Conservation (phyloP, 2,113 vertebrate species). For the Ophthalmolycus amberensis region DNA sequence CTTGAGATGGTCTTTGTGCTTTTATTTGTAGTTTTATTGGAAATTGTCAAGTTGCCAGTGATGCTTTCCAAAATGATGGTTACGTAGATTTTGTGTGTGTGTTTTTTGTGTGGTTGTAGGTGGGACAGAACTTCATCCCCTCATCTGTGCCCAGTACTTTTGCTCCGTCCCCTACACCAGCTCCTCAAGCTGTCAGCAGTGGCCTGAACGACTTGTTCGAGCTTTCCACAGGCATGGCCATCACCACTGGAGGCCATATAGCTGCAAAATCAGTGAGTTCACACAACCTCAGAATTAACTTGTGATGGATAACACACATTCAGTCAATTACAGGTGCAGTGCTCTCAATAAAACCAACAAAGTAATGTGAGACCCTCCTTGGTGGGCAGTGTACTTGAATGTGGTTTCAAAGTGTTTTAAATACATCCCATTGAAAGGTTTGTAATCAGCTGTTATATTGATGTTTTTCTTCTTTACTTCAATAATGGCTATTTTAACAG, state of each 20-base stretch:
- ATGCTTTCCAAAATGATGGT: not conserved
- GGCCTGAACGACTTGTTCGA: slow-evolving; percentile 98
- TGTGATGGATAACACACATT: not conserved
- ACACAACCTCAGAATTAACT: not conserved
- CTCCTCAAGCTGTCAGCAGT: slow-evolving; percentile 90
- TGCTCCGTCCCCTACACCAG: slow-evolving; percentile 96
- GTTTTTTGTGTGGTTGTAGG: slow-evolving; percentile 78
- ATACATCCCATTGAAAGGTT: too few species aligned
- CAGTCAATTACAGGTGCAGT: not conserved
- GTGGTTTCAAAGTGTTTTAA: too few species aligned
- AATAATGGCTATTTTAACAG: too few species aligned
- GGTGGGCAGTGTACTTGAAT: too few species aligned
- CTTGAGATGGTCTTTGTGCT: slow-evolving; percentile 11
- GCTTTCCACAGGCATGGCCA: slow-evolving; percentile 94
- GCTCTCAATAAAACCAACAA: not conserved
- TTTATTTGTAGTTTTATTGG: slow-evolving; percentile 24
- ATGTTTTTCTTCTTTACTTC: too few species aligned
- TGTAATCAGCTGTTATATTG: too few species aligned
- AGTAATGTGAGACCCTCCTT: not conserved
- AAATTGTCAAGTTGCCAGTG: not conserved
- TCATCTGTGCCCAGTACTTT: slow-evolving; percentile 95
- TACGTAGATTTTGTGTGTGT: slow-evolving; percentile 8
- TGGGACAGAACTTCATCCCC: slow-evolving; percentile 98
- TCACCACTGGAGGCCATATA: slow-evolving; percentile 91
- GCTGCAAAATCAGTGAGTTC: slow-evolving; percentile 91